A percentile compares a stretch with the other conserved stretches of the same genome.
Evolutionary conservation across 2,113 vertebrate species (phyloP).

Genomic region (Thamnaconus septentrionalis): DNA sequence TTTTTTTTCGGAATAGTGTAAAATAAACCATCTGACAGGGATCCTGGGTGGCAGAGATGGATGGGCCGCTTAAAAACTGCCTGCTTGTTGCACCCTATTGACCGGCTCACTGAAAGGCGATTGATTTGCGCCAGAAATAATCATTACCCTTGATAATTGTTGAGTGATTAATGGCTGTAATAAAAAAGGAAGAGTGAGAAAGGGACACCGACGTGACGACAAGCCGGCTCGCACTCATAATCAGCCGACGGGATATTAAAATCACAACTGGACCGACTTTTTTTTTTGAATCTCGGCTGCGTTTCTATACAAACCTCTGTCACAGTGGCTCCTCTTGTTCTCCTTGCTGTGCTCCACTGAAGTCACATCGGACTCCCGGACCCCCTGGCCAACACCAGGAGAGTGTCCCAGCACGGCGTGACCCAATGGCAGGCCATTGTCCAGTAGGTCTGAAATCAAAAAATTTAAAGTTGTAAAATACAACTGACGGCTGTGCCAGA

Average conservation of each 20-base stretch:
- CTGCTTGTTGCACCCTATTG: constrained; percentile 17
- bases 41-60: too few relatives aligned
- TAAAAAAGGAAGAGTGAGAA: constrained; percentile 21
- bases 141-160: constrained; percentile 12
- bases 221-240: too few relatives aligned
- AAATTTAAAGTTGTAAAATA: neutral
- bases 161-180: constrained; percentile 45
- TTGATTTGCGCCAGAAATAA: constrained; percentile 12
- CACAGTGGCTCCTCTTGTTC: constrained; percentile 85
- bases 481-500: neutral
- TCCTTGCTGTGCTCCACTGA: constrained; percentile 88
- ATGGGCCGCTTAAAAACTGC: too few relatives aligned
- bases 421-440: constrained; percentile 88
- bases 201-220: too few relatives aligned
- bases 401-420: constrained; percentile 91
- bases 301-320: constrained; percentile 80
- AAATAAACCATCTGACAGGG: too few relatives aligned
- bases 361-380: constrained; percentile 85
- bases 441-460: constrained; percentile 82
- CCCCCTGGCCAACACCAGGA: constrained; percentile 82
- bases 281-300: too few relatives aligned
- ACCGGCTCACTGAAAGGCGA: constrained; percentile 27
- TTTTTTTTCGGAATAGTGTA: too few relatives aligned
- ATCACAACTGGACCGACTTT: too few relatives aligned
- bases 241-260: too few relatives aligned